These are phyloP conservation scores for Chelonus insularis DNA, from an alignment of 1,140 invertebrate genomes.

Conservation along the genomic window DNA sequence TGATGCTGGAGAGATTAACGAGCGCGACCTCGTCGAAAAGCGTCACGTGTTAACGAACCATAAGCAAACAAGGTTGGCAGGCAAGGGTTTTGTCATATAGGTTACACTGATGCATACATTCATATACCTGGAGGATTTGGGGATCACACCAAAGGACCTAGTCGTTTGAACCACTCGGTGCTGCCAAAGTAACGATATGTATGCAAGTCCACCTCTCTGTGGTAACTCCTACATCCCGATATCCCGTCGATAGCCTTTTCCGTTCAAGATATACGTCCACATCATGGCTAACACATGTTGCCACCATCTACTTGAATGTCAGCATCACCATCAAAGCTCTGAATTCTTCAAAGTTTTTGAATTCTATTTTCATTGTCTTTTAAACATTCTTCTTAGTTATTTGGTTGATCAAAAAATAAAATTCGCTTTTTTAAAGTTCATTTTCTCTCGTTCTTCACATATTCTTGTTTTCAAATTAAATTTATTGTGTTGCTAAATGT, in stretches of 20 bases:
- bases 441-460: too few species aligned
- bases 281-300: constrained; percentile 50
- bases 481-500: too few species aligned
- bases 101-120: constrained; percentile 5
- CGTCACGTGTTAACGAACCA: constrained; percentile 14
- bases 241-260: constrained; percentile 48
- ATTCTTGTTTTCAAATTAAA: too few species aligned
- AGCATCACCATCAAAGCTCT: constrained; percentile 24
- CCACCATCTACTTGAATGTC: constrained; percentile 25
- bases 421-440: too few species aligned
- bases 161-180: constrained; percentile 48
- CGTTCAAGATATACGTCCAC: constrained; percentile 36
- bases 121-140: constrained; percentile 3
- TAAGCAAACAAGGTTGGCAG: not conserved
- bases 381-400: too few species aligned
- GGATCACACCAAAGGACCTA: constrained; percentile 14
- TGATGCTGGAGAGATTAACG: not conserved
- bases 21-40: not conserved
- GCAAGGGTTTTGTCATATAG: constrained; percentile 7
- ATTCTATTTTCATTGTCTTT: constrained; percentile 27
- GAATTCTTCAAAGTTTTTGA: too few species aligned
- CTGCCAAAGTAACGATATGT: constrained; percentile 51
- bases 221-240: constrained; percentile 46
- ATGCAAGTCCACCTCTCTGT: constrained; percentile 44
- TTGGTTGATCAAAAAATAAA: too few species aligned